Evolutionary conservation across 2,888 invertebrate species (phyloP).

Genomic region (Halictus quadricinctus): DNA sequence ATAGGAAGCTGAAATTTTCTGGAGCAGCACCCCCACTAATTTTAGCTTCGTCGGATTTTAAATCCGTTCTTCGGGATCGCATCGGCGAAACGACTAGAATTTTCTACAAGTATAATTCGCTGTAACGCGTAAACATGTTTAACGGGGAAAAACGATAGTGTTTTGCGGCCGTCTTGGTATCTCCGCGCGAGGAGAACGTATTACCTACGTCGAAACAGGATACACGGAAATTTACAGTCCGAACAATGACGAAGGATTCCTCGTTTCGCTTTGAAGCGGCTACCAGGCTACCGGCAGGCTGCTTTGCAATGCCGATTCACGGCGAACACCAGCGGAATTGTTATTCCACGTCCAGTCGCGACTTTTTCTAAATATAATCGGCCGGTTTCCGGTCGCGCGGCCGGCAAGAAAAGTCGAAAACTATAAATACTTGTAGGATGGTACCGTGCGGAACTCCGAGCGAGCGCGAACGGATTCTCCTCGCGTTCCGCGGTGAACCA

Average conservation of each 20-base stretch:
- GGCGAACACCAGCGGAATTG: conserved; percentile 52
- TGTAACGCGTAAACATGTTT: neutral
- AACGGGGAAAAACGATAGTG: too few species aligned
- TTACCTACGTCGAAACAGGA: neutral
- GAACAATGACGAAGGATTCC: neutral
- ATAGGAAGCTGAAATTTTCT: too few species aligned
- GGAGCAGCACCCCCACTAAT: too few species aligned
- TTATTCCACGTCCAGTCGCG: conserved; percentile 59
- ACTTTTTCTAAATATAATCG: conserved; percentile 76
- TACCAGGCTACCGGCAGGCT: conserved; percentile 21
- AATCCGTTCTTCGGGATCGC: too few species aligned
- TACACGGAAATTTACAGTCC: neutral
- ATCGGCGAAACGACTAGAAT: neutral
- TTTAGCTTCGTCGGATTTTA: too few species aligned
- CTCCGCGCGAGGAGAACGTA: neutral
- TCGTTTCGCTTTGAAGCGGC: neutral
- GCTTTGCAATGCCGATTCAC: conserved; percentile 53
- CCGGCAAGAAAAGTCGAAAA: conserved; percentile 53
- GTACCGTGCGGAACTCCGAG: conserved; percentile 40
- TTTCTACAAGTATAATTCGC: neutral
- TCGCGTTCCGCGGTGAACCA: neutral
- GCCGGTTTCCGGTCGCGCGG: conserved; percentile 70
- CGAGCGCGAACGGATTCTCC: neutral
- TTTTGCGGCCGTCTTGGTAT: neutral
- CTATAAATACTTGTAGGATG: conserved; percentile 65